Percentiles rank a stretch among this genome's conserved stretches.
Evolutionary conservation across 2,888 invertebrate genomes (phyloP).

Genomic region (Trachelus troglodyta): DNA sequence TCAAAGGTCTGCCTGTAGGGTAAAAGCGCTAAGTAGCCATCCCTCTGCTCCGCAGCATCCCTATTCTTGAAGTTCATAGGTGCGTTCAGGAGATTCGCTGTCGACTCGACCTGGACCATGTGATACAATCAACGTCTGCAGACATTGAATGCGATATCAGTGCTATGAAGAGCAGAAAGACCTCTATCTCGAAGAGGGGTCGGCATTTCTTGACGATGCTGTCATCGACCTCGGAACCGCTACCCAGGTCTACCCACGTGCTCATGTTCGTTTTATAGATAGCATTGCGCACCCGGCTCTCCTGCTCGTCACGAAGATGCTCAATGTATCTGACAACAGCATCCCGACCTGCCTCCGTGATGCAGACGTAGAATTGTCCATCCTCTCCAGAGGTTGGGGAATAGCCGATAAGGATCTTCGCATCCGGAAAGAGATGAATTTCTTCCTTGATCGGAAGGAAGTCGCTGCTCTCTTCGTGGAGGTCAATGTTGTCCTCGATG

Average conservation of each 20-base stretch:
- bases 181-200: slow-evolving; percentile 76
- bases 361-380: slow-evolving; percentile 79
- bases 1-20: slow-evolving; percentile 70
- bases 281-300: slow-evolving; percentile 66
- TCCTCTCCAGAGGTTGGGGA: slow-evolving; percentile 73
- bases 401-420: slow-evolving; percentile 73
- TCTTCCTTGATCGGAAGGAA: slow-evolving; percentile 65
- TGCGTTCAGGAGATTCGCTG: slow-evolving; percentile 44
- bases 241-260: slow-evolving; percentile 74
- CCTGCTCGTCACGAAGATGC: slow-evolving; percentile 42
- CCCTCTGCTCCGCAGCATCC: slow-evolving; percentile 71
- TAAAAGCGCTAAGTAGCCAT: slow-evolving; percentile 77
- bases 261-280: slow-evolving; percentile 72
- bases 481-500: slow-evolving; percentile 73
- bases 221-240: slow-evolving; percentile 74
- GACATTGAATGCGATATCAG: neutral
- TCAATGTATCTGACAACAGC: slow-evolving; percentile 61
- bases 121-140: neutral
- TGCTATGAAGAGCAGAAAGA: slow-evolving; percentile 53
- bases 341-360: slow-evolving; percentile 71
- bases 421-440: slow-evolving; percentile 58
- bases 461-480: slow-evolving; percentile 69
- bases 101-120: slow-evolving; percentile 36
- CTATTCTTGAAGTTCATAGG: slow-evolving; percentile 69
- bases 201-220: slow-evolving; percentile 69